Evolutionary conservation across 2,797 vertebrate genomes (phyloP).

Genomic region (Lepidocolaptes lacrymiger): DNA sequence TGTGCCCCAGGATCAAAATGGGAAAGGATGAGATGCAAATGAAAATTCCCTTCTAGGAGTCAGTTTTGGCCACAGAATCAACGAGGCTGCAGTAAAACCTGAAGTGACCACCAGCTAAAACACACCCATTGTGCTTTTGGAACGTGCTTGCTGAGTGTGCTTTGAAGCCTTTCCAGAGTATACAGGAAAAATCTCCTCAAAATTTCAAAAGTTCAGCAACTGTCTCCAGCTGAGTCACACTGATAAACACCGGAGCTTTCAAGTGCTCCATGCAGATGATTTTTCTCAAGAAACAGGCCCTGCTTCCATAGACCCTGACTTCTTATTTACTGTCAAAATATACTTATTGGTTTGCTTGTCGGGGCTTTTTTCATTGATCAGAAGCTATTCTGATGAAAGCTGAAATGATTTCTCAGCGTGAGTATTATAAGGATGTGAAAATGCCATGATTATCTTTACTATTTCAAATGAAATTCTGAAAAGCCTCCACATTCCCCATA

Average conservation of each 20-base stretch:
- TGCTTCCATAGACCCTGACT: background rate
- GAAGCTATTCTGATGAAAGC: background rate
- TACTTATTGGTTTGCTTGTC: background rate
- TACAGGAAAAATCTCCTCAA: constrained; percentile 27
- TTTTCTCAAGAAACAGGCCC: constrained; percentile 1
- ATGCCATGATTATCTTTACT: background rate
- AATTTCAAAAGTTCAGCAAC: constrained; percentile 19
- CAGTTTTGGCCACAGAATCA: background rate
- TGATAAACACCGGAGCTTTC: constrained; percentile 8
- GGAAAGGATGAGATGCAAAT: background rate
- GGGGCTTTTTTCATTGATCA: background rate
- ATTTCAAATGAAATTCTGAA: background rate
- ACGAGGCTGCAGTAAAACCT: background rate
- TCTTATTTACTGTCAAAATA: background rate
- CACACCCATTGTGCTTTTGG: background rate
- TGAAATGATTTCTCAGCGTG: background rate
- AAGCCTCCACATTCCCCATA: background rate
- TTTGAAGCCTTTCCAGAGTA: constrained; percentile 42
- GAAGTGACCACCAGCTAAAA: background rate
- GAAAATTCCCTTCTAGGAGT: background rate
- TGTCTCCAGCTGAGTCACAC: constrained; percentile 7
- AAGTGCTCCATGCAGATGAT: background rate
- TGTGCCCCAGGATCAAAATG: background rate
- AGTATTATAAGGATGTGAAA: background rate
- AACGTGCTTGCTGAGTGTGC: background rate